Conservation (phyloP, 2,888 invertebrate genomes). For the Athalia cordata region DNA sequence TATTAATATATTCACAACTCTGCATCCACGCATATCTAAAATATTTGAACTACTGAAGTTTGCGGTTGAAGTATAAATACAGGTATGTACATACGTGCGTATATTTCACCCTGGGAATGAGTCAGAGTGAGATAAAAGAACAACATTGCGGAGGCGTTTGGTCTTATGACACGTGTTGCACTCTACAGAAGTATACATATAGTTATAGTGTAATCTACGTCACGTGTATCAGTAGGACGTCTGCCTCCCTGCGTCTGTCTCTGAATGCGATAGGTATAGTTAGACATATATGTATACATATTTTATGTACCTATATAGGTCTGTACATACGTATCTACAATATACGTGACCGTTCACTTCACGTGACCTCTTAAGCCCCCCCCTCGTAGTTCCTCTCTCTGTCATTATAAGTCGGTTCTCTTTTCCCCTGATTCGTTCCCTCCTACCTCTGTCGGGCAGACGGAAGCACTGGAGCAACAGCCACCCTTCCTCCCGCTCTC, state of each 20-base stretch:
- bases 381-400: conserved; percentile 7
- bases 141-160: conserved; percentile 44
- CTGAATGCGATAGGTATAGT: no score
- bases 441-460: not conserved
- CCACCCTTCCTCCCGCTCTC: conserved; percentile 40
- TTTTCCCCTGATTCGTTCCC: conserved; percentile 47
- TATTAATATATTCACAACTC: no score
- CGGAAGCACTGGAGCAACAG: not conserved
- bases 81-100: not conserved
- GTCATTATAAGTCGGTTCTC: conserved; percentile 36
- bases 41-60: not conserved
- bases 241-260: no score
- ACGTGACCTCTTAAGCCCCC: conserved; percentile 44
- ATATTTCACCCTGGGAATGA: conserved; percentile 59
- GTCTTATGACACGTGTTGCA: conserved; percentile 43
- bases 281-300: not conserved
- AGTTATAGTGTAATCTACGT: not conserved
- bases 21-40: not conserved
- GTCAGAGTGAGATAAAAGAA: conserved; percentile 38
- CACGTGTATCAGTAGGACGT: no score
- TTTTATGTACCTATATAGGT: not conserved
- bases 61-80: not conserved
- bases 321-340: conserved; percentile 27
- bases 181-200: conserved; percentile 7
- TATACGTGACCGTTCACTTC: conserved; percentile 49